phyloP scores from a whole-genome alignment of 2,113 vertebrate species.

The Drymodes brunneopygia region DNA sequence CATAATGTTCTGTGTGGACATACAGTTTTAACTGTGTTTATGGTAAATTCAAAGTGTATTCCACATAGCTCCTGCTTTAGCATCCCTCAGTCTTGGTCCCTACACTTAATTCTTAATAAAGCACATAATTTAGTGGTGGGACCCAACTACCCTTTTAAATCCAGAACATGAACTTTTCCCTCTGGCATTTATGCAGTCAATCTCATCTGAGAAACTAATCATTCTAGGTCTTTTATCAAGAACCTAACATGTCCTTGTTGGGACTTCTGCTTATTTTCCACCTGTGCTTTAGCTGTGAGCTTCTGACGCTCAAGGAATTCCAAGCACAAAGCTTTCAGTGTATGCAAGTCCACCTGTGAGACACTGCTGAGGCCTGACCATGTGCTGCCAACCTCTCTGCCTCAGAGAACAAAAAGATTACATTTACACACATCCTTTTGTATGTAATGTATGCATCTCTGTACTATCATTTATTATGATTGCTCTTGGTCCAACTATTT shows the following conservation, averaged over 20 bases:
- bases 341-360: background rate
- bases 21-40: background rate
- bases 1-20: accelerated
- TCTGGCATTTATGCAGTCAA: background rate
- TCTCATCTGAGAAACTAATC: background rate
- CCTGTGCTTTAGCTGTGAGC: background rate
- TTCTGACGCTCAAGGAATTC: background rate
- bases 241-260: background rate
- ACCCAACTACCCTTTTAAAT: background rate
- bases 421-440: background rate
- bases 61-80: background rate
- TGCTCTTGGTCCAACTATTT: background rate
- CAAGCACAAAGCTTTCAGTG: background rate
- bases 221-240: background rate
- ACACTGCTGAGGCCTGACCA: background rate
- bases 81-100: background rate
- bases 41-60: background rate
- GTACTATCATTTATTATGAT: background rate
- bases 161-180: background rate
- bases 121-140: background rate
- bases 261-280: background rate
- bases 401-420: background rate
- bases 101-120: background rate
- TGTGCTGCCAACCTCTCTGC: background rate
- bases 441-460: background rate